Evolutionary conservation across 2,113 vertebrate genomes (phyloP), one percentile per base, ranked within the genome.

Genomic region (Aplodontia rufa): DNA sequence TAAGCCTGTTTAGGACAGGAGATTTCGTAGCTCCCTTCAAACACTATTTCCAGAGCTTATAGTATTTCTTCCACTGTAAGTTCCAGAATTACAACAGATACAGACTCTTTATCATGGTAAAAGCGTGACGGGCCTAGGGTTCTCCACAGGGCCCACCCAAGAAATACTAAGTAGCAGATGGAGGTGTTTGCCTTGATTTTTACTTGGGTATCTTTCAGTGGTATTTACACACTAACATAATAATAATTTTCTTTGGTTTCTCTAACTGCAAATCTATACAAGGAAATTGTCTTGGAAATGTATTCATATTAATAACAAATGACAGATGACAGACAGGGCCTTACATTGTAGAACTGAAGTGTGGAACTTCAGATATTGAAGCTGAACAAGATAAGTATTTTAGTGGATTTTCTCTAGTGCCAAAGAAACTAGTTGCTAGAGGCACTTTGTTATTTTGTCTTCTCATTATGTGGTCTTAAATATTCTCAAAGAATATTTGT

Each of bases 1-100:
- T 91, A 80, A 97, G 10, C 49, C 32, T 80, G 5, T 95, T 95
- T 62, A 55, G 62, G 26, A 95, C 12, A 32, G 62, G 14, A n/a
- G 47, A 66, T 94, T 84, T 53, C 26, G 14, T 47, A 90, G 17
- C 82, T 24, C 91, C 24, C 68, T 92, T 92, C 14, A 30, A 42
- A 64, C n/a, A 42, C 55, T 49, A 49, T 22, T 30, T 83, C 79
- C 75, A 49, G 28, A 28, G 71, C 69, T 83, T 79, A 5, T 28
- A n/a, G 20, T 40, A 28, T 11, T 76, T 86, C 62, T 58, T 74
- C 22, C 19, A 60, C 42, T 78, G 1, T 10, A 66, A 53, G 1
- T 78, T 71, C 35, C 47, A 40, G 12, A 72, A 6, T 68, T 19
- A 45, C 8, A 64, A 26, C 6, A 82, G 42, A 45, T 4, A 49